Conservation (phyloP, 2,797 vertebrate species). For the Paramormyrops hopkinsi region DNA sequence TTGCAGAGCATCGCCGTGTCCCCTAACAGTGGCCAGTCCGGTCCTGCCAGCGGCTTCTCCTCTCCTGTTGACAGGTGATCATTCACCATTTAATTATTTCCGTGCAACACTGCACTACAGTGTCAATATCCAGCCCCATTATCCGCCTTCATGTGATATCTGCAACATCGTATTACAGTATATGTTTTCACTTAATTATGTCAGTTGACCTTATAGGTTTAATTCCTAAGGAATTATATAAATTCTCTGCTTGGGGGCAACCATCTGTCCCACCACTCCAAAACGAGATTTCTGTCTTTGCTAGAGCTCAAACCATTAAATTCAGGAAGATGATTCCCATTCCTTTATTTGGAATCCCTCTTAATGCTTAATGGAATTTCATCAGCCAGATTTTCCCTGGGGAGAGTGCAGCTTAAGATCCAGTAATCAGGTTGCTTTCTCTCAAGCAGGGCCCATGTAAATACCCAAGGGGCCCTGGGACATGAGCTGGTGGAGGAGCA, state of each 20-base stretch:
- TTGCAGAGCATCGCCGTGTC: slow-evolving; percentile 78
- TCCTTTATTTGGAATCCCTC: not conserved
- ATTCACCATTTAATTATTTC: not conserved
- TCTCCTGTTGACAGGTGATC: slow-evolving; percentile 83
- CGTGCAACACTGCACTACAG: not conserved
- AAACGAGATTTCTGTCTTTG: not conserved
- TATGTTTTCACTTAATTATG: slow-evolving; percentile 33
- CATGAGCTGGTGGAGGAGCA: slow-evolving; percentile 28
- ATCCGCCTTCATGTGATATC: not conserved
- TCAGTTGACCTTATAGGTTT: not conserved
- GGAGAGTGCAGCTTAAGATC: not conserved
- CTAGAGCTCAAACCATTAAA: not conserved
- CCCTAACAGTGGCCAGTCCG: slow-evolving; percentile 57
- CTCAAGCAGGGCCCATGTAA: slow-evolving; percentile 50
- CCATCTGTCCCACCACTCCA: not conserved
- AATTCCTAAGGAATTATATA: not conserved
- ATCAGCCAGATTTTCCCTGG: not conserved
- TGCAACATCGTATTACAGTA: not conserved
- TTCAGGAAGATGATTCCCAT: not conserved
- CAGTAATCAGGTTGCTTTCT: slow-evolving; percentile 25
- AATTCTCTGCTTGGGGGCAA: not conserved
- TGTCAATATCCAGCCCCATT: not conserved
- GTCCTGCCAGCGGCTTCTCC: slow-evolving; percentile 69
- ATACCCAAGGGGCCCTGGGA: slow-evolving; percentile 14
- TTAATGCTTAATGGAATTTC: slow-evolving; percentile 8